Evolutionary conservation across 2,888 invertebrate genomes (phyloP).

Genomic region (Dione vanillae): DNA sequence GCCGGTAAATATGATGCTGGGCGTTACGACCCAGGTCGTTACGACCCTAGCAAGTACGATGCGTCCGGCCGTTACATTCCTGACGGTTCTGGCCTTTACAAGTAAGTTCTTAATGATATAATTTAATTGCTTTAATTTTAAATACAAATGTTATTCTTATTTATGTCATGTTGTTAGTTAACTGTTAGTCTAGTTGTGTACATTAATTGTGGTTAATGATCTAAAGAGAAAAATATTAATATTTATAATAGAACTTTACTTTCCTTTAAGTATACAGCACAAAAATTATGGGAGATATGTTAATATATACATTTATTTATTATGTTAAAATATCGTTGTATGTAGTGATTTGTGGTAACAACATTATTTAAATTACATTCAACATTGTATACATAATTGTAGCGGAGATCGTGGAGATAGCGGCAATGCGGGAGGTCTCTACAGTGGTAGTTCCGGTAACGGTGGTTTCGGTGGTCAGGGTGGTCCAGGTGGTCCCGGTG

Average conservation of each 20-base stretch:
- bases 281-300: too few species aligned
- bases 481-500: slow-evolving; percentile 47
- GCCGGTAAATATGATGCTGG: slow-evolving; percentile 47
- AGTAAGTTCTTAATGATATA: slow-evolving; percentile 45
- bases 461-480: slow-evolving; percentile 53
- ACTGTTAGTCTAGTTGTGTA: too few species aligned
- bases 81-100: slow-evolving; percentile 48
- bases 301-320: too few species aligned
- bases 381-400: slow-evolving; percentile 4
- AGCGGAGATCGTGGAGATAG: slow-evolving; percentile 50
- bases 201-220: too few species aligned
- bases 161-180: too few species aligned
- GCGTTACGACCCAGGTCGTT: slow-evolving; percentile 46
- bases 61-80: slow-evolving; percentile 50
- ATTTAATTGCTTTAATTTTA: background rate
- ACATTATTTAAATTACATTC: background rate
- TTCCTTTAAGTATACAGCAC: too few species aligned
- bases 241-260: too few species aligned
- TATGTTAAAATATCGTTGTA: too few species aligned
- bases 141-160: background rate
- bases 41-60: slow-evolving; percentile 47
- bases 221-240: too few species aligned
- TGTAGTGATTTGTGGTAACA: too few species aligned
- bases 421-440: slow-evolving; percentile 53
- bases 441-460: slow-evolving; percentile 49